These are phyloP conservation scores for Lathronympha strigana DNA, from an alignment of 2,888 invertebrate species.

Conservation along the genomic window DNA sequence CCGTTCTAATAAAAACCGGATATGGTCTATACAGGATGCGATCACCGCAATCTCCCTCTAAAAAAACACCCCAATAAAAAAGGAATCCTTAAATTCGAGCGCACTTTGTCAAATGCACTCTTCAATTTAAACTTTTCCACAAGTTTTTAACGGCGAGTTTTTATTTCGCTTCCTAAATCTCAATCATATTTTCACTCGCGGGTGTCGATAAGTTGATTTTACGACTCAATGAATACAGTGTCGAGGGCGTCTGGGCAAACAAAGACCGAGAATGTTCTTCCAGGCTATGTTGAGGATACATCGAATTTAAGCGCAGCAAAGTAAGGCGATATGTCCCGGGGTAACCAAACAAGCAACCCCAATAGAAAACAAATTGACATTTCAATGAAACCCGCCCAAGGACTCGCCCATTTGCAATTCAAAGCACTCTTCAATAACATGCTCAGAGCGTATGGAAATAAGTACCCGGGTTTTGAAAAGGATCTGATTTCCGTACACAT, in stretches of 20 bases:
- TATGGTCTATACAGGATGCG: conserved; percentile 67
- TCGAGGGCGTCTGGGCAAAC: conserved; percentile 47
- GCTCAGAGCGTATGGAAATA: conserved; percentile 74
- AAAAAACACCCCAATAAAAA: conserved; percentile 58
- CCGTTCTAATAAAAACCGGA: conserved; percentile 78
- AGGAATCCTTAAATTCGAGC: conserved; percentile 58
- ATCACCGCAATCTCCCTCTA: conserved; percentile 63
- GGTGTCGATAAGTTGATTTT: conserved; percentile 44
- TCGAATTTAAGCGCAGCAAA: conserved; percentile 57
- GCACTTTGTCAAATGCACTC: conserved; percentile 58
- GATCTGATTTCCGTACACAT: conserved; percentile 73
- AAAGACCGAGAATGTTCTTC: conserved; percentile 46
- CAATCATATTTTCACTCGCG: conserved; percentile 46
- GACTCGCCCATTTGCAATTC: conserved; percentile 80
- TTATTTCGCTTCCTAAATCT: conserved; percentile 44
- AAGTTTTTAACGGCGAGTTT: conserved; percentile 50
- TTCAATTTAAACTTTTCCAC: conserved; percentile 58
- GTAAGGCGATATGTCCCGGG: conserved; percentile 64
- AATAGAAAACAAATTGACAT: conserved; percentile 83
- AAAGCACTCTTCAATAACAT: conserved; percentile 79
- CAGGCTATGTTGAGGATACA: conserved; percentile 51
- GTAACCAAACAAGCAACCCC: conserved; percentile 67
- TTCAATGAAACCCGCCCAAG: conserved; percentile 75
- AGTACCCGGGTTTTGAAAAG: conserved; percentile 69
- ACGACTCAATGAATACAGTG: conserved; percentile 43